These are phyloP conservation scores for Eptatretus atami DNA, from an alignment of 2,797 vertebrate genomes.

Conservation along the genomic window DNA sequence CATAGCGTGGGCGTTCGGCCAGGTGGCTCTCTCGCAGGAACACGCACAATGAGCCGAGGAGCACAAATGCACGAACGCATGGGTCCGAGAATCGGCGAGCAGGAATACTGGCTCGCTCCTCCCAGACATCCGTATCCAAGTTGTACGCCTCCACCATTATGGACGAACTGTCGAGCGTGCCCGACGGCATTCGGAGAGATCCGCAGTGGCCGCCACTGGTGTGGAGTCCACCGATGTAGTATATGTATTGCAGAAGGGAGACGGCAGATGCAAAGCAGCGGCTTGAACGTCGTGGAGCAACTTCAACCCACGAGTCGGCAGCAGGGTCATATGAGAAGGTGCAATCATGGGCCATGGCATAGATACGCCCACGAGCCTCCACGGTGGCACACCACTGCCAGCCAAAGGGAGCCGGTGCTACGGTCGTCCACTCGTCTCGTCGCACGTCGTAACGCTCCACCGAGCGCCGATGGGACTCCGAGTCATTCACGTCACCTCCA, in stretches of 20 bases:
- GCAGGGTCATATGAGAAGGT: constrained; percentile 83
- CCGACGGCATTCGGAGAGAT: constrained; percentile 38
- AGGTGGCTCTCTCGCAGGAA: constrained; percentile 81
- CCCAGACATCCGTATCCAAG: constrained; percentile 73
- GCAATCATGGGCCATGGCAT: constrained; percentile 65
- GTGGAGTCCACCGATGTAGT: constrained; percentile 73
- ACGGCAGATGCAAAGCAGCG: constrained; percentile 72
- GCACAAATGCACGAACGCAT: constrained; percentile 52
- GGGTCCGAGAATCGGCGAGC: constrained; percentile 75
- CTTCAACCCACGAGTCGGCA: constrained; percentile 73
- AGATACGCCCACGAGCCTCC: constrained; percentile 60
- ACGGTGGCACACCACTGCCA: constrained; percentile 84
- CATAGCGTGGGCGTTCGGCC: constrained; percentile 70
- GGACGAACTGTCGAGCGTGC: constrained; percentile 56
- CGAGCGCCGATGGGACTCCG: constrained; percentile 62
- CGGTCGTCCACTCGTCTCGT: constrained; percentile 72
- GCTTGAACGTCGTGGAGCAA: constrained; percentile 68
- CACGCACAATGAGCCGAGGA: constrained; percentile 55
- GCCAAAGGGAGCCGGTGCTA: constrained; percentile 54
- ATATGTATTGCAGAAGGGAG: constrained; percentile 59
- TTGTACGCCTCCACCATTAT: constrained; percentile 80
- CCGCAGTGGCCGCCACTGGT: constrained; percentile 62
- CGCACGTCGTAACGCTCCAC: constrained; percentile 76
- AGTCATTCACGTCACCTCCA: constrained; percentile 50
- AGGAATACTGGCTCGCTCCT: constrained; percentile 55